Percentiles rank a stretch among this genome's conserved stretches.
Evolutionary conservation across 2,888 invertebrate genomes (phyloP).

Genomic region (Amphipyra berbera): DNA sequence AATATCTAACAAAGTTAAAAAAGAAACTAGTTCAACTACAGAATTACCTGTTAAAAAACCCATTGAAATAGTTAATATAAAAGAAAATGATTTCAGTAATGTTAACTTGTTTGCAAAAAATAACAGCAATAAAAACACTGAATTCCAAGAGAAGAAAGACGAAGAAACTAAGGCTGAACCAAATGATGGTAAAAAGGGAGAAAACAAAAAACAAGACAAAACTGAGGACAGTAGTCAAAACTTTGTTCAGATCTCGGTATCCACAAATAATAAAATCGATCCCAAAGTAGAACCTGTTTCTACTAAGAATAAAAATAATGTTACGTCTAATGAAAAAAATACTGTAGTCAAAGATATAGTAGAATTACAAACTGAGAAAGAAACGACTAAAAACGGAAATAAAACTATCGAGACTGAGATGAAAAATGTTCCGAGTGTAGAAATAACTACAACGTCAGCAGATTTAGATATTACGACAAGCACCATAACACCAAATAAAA

Average conservation of each 20-base stretch:
- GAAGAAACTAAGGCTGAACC: slow-evolving; percentile 12
- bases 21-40: slow-evolving; percentile 48
- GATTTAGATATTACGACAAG: slow-evolving; percentile 37
- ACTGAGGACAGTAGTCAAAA: slow-evolving; percentile 47
- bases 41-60: slow-evolving; percentile 21
- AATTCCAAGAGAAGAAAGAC: slow-evolving; percentile 34
- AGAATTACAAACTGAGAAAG: slow-evolving; percentile 17
- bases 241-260: slow-evolving; percentile 64
- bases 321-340: slow-evolving; percentile 15
- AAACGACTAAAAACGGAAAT: slow-evolving; percentile 36
- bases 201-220: slow-evolving; percentile 33
- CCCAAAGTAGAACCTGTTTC: slow-evolving; percentile 23
- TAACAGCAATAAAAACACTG: slow-evolving; percentile 29
- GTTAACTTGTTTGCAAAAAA: slow-evolving; percentile 24
- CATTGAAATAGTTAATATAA: slow-evolving; percentile 3
- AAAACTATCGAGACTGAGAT: slow-evolving; percentile 20
- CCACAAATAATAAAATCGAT: slow-evolving; percentile 38
- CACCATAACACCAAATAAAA: slow-evolving; percentile 36
- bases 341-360: slow-evolving; percentile 9
- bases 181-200: slow-evolving; percentile 22
- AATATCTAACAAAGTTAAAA: slow-evolving; percentile 44
- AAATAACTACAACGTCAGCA: slow-evolving; percentile 32
- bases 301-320: slow-evolving; percentile 24
- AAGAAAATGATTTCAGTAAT: slow-evolving; percentile 15
- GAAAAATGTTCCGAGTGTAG: slow-evolving; percentile 20